Base-by-base conservation (phyloP, 2,797 vertebrate species). In the Sarcoramphus papa region DNA sequence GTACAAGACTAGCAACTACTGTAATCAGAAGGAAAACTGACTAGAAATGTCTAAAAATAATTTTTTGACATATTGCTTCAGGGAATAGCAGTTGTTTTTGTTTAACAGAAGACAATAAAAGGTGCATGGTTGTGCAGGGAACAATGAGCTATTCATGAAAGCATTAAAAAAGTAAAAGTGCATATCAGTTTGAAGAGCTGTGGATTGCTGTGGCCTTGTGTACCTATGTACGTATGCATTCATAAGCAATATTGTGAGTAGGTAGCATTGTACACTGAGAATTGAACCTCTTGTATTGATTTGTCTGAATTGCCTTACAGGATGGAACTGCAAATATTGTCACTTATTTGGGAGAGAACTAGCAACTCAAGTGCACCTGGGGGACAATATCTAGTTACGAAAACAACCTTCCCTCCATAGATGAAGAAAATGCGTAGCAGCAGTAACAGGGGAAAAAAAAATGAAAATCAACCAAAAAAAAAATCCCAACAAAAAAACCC, bases 371-470 rank as follows among this genome's bases (percentile, higher is more conserved):
- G 27, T 63, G 17, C 3, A 31, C 12, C 37, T 15, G 14, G 16
- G 20, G 10, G 12, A 56, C 31, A 43, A 25, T 12, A 40, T 8
- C 4, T 30, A 33, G 9, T 47, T 89, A 28, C 21, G 19, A 60
- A 76, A 94, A 51, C 14, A 25, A 9, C 4, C 35, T 79, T 72
- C 3, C 10, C 13, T 78, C 19, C 4, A 5, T 10, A 23, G 22
- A 16, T 65, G 20, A 82, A 37, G 43, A 65, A 57, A 53, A 40
- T 2, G 5, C 0, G 1, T 47, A 57, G 37, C 11, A 59, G 47
- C 35, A 54, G 40, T 48, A 43, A 56, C 0, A 8, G 9, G 3
- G 7, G 30, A 5, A 8, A 8, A 9, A 12, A 3, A 6, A 33
- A 7, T 8, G 9, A 37, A 69, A 60, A 43, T 4, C 7, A 28